A percentile compares a stretch with the other conserved stretches of the same genome.
Conservation (phyloP, 2,797 vertebrate genomes). For the Channallabes apus region DNA sequence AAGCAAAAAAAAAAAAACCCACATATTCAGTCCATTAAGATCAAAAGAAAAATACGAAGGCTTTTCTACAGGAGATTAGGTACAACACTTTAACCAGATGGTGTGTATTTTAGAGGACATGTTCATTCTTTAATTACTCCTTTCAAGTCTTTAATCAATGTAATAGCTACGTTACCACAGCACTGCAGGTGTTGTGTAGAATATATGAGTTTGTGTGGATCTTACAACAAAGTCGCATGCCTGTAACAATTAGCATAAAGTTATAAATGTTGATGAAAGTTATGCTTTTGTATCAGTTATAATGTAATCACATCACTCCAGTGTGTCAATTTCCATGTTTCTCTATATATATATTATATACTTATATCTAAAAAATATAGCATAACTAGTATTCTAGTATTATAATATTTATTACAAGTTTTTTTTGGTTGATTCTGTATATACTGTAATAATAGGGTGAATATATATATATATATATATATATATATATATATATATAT, state of each 20-base stretch:
- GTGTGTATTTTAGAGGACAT: conserved; percentile 50
- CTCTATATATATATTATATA: too few species aligned
- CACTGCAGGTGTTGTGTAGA: conserved; percentile 29
- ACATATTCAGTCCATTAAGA: conserved; percentile 35
- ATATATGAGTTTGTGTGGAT: conserved; percentile 1
- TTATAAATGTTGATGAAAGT: neutral
- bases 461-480: too few species aligned
- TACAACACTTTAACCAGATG: conserved; percentile 43
- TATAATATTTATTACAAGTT: too few species aligned
- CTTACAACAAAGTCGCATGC: neutral
- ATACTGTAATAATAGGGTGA: too few species aligned
- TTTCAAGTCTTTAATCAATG: conserved; percentile 43
- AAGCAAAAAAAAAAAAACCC: conserved; percentile 6
- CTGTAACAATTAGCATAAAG: neutral
- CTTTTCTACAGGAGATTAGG: conserved; percentile 46
- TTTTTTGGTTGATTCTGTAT: too few species aligned
- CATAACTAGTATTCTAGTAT: too few species aligned
- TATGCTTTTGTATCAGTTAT: neutral
- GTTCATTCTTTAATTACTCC: conserved; percentile 45
- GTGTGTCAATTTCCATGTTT: neutral
- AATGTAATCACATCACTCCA: neutral
- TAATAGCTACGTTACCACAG: conserved; percentile 31
- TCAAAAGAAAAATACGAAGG: conserved; percentile 28
- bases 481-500: too few species aligned
- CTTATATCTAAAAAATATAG: too few species aligned